These are phyloP conservation scores for Podiceps cristatus DNA, from an alignment of 2,113 vertebrate species.

Conservation along the genomic window DNA sequence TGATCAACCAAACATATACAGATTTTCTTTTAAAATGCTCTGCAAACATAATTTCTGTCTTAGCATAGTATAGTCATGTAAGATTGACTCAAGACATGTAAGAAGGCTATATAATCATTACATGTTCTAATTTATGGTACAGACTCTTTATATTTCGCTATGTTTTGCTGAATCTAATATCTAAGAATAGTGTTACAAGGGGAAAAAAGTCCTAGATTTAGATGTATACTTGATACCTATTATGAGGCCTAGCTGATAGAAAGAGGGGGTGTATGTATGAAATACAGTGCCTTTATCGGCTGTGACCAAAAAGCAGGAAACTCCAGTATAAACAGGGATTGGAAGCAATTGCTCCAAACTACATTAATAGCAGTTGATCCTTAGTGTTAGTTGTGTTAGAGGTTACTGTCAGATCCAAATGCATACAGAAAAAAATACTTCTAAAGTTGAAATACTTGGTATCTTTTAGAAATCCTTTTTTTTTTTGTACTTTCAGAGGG, in stretches of 20 bases:
- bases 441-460: background rate
- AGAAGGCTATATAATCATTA: background rate
- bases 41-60: background rate
- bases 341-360: background rate
- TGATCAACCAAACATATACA: background rate
- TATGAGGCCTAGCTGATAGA: background rate
- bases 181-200: background rate
- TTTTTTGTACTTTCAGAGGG: background rate
- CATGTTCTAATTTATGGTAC: background rate
- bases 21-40: background rate
- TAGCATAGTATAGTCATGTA: background rate
- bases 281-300: background rate
- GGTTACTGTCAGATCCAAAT: background rate
- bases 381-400: background rate
- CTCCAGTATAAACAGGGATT: accelerated
- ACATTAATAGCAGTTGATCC: background rate
- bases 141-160: background rate
- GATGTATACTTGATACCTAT: background rate
- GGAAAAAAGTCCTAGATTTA: background rate
- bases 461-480: background rate
- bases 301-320: background rate
- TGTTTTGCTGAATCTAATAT: background rate
- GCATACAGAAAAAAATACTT: background rate
- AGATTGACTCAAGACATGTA: background rate
- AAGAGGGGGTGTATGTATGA: background rate